A percentile compares a stretch with the other conserved stretches of the same genome.
These are phyloP conservation scores for Dryas iulia DNA, from an alignment of 1,140 invertebrate species.

Conservation along the genomic window DNA sequence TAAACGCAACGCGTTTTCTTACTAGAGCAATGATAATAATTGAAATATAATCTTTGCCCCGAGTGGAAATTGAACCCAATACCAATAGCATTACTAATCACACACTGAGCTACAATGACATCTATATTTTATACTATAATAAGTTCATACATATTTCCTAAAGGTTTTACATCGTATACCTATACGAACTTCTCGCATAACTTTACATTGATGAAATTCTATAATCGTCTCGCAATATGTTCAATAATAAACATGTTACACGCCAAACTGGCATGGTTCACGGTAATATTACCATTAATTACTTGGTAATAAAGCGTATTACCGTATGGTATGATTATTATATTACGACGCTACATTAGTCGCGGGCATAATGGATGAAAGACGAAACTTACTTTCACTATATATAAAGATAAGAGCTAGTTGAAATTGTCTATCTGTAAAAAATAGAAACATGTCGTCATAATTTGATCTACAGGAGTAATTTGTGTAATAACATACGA, in stretches of 20 bases:
- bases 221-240: conserved; percentile 18
- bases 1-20: too few species aligned
- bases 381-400: conserved; percentile 15
- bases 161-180: not conserved
- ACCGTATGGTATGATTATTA: not conserved
- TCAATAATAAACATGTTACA: not conserved
- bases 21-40: too few species aligned
- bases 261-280: not conserved
- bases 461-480: not conserved
- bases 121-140: not conserved
- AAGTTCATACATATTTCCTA: not conserved
- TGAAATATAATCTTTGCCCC: too few species aligned
- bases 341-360: conserved; percentile 4
- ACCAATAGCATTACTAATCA: too few species aligned
- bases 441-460: not conserved
- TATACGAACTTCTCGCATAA: not conserved
- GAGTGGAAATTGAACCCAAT: too few species aligned
- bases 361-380: conserved; percentile 17
- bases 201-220: conserved; percentile 15
- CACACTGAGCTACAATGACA: too few species aligned
- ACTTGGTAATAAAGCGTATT: conserved; percentile 7
- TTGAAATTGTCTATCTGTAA: not conserved
- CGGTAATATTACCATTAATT: conserved; percentile 11
- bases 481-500: not conserved
- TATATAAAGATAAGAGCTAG: not conserved